A percentile compares a stretch with the other conserved stretches of the same genome.
Conservation (phyloP, 2,113 vertebrate species). For the Dolichallabes microphthalmus region DNA sequence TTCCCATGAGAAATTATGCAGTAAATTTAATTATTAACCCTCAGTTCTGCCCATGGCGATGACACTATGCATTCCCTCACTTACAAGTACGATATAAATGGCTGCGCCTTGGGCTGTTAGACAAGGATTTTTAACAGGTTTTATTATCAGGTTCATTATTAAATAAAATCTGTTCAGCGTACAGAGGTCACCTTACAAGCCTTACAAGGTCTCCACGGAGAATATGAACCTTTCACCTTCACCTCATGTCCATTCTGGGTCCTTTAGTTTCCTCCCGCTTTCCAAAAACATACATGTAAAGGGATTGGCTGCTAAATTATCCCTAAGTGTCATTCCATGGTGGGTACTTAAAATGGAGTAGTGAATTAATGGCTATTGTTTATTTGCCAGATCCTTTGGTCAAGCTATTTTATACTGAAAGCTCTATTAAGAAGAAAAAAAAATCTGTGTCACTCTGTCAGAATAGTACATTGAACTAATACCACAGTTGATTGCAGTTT, state of each 20-base stretch:
- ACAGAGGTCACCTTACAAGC: too few species aligned
- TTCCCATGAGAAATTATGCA: slow-evolving; percentile 2
- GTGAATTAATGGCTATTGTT: neutral
- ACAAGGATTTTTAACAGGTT: neutral
- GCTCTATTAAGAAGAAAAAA: slow-evolving; percentile 12
- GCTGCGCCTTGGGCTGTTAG: neutral
- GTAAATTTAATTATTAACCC: slow-evolving; percentile 11
- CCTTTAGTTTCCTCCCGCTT: neutral
- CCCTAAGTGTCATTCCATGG: too few species aligned
- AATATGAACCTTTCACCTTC: neutral
- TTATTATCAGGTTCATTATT: neutral
- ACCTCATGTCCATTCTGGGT: neutral
- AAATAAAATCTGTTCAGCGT: neutral
- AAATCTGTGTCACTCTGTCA: slow-evolving; percentile 13
- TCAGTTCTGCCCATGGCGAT: neutral
- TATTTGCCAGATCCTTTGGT: neutral
- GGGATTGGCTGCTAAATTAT: neutral
- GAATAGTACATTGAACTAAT: slow-evolving; percentile 4
- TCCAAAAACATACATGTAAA: neutral
- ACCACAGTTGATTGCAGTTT: neutral
- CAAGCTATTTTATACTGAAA: neutral
- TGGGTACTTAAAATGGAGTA: neutral
- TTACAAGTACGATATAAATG: neutral
- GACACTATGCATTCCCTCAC: neutral
- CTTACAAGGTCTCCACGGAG: neutral